A percentile compares a stretch with the other conserved stretches of the same genome.
Evolutionary conservation across 2,797 vertebrate genomes (phyloP).

Genomic region (Leucoraja ocellata): DNA sequence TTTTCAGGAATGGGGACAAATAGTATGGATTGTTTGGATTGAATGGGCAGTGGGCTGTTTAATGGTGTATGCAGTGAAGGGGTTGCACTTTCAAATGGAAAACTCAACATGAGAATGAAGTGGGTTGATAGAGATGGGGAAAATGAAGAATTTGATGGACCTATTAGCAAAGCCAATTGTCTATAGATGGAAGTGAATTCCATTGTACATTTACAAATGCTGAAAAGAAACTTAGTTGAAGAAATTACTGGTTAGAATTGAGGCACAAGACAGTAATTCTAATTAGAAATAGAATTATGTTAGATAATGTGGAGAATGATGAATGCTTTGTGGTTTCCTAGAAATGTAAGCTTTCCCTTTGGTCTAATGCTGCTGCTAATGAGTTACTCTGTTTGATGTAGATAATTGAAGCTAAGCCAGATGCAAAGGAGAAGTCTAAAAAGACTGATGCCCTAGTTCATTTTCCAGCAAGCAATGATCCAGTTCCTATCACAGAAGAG

Average conservation of each 20-base stretch:
- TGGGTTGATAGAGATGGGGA: neutral
- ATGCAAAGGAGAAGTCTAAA: slow-evolving; percentile 68
- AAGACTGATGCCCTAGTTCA: slow-evolving; percentile 70
- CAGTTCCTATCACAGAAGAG: slow-evolving; percentile 76
- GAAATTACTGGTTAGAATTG: neutral
- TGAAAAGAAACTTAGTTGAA: neutral
- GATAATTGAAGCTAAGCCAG: slow-evolving; percentile 72
- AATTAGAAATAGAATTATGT: neutral
- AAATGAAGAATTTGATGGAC: neutral
- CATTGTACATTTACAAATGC: neutral
- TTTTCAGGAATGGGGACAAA: neutral
- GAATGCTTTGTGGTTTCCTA: neutral
- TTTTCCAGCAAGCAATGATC: slow-evolving; percentile 77
- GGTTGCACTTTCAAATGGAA: neutral
- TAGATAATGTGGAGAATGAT: no score
- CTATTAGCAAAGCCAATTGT: neutral
- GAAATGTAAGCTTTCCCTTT: neutral
- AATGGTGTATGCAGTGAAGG: neutral
- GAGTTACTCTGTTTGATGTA: slow-evolving; percentile 43
- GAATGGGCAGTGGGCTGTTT: neutral
- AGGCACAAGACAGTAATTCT: no score
- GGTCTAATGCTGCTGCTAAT: neutral
- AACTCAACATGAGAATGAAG: neutral
- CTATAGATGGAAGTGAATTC: neutral
- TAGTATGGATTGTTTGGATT: neutral